Base-by-base conservation (phyloP, 2,888 invertebrate genomes). In the Pammene fasciana region DNA sequence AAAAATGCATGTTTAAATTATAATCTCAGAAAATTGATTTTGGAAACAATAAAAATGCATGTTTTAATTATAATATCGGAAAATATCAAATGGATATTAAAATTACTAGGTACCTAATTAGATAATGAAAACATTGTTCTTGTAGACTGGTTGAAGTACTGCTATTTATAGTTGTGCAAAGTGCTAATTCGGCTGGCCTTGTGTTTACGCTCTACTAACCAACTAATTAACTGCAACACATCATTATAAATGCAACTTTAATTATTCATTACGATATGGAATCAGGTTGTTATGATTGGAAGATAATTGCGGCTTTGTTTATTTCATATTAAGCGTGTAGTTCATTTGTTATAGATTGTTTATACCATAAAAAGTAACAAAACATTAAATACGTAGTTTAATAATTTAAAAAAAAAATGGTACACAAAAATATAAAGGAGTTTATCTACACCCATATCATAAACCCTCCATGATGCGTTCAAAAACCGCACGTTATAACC, bases 201-300 rank as follows among this genome's bases (percentile, higher is more conserved):
- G 81, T 75, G 16, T 55, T 55, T 72, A 75, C 78, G 86, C 84
- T 86, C 87, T 85, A 76, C 74, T 84, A 82, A 81, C 68, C 77
- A 14, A 18, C 18, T 61, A 55, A 67, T 67, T 67, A 62, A 48
- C 52, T 45, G 67, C 61, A 52, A 60, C 38, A 60, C 38, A 46
- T 65, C 59, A 65, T 70, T 54, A 60, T 50, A 43, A 52, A 26
- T 48, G 67, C 67, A 48, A 61, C 55, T 26, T n/a, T 54, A 36
- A 67, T 67, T 61, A 67, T 61, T 55, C 4, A 7, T 34, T 60
- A 41, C 10, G 18, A 55, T 48, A 55, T 41, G 14, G 18, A 62
- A 16, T 67, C 55, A n/a, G 26, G 45, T 64, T 16, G 34, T 50
- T 62, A 26, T 61, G 16, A 38, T 41, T 43, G 9, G 36, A 38